Base-by-base conservation (phyloP, 2,797 vertebrate genomes). In the Enoplosus armatus region DNA sequence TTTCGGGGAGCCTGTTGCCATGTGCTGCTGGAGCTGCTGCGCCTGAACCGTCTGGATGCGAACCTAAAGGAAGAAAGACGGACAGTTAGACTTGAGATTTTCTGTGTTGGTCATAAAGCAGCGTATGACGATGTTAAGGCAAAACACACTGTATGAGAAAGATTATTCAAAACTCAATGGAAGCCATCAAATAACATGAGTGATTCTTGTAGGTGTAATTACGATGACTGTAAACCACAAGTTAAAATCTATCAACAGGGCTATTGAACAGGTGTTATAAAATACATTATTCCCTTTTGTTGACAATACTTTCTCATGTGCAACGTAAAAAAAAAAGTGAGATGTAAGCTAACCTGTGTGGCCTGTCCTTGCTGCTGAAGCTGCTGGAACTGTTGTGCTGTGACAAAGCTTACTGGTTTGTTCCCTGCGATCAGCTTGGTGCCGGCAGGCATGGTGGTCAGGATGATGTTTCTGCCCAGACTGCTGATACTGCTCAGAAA, bases 351-450 rank as follows among this genome's bases (percentile, higher is more conserved):
- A 80, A 99, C 98, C 97, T 99, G 98, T 0, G 98, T 98, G 77
- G 98, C 96, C 87, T 99, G 98, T 47, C 98, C 98, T 86, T 99
- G 98, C 69, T 99, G 98, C 91, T 99, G 98, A n/a, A 99, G 96
- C 94, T 99, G 98, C 87, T 99, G 98, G 18, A 99, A 93, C 84
- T 99, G 98, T 77, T 99, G 98, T 0, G 98, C 97, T 0, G 98
- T 99, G 72, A 99, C 97, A 66, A 99, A 99, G 88, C 98, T 99
- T 85, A 99, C 97, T 0, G 98, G 98, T 85, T 99, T 99, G 92
- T 99, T 99, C 77, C 98, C 98, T 11, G 98, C 96, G 0, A 99
- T 98, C 74, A 99, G 95, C 86, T 99, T 99, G 0, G 98, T 97
- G 10, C 98, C 98, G 0, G 98, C 98, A 0, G 98, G 98, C 97